Evolutionary conservation across 2,888 invertebrate species (phyloP).

Genomic region (Thalpophila matura): DNA sequence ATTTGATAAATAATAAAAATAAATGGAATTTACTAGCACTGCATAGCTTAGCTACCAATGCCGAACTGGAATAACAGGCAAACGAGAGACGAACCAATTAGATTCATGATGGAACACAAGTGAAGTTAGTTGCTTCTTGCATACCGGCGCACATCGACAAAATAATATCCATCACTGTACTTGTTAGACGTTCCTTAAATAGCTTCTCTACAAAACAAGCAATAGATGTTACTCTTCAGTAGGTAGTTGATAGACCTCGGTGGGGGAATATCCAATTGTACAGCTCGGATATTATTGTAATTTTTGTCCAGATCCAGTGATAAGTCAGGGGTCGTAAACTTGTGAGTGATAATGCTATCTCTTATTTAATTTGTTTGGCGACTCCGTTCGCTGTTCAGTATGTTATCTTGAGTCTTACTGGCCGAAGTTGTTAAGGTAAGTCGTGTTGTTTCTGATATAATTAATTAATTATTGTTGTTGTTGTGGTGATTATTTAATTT

Average conservation of each 20-base stretch:
- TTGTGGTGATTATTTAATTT: neutral
- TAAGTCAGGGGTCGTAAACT: slow-evolving; percentile 77
- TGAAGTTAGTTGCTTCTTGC: slow-evolving; percentile 41
- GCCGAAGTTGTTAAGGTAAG: slow-evolving; percentile 30
- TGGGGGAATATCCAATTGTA: neutral
- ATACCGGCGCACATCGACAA: too few species aligned
- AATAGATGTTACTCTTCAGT: neutral
- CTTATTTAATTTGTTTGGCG: slow-evolving; percentile 56
- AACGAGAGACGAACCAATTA: slow-evolving; percentile 27
- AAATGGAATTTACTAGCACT: neutral
- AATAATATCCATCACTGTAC: neutral
- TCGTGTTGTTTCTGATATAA: slow-evolving; percentile 1
- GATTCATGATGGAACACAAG: slow-evolving; percentile 40
- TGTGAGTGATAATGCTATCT: slow-evolving; percentile 66
- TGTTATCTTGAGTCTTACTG: slow-evolving; percentile 13
- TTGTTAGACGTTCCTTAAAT: accelerated
- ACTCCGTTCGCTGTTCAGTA: slow-evolving; percentile 11
- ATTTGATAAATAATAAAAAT: too few species aligned
- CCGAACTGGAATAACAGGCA: slow-evolving; percentile 17
- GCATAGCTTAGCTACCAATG: slow-evolving; percentile 13
- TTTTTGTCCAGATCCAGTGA: slow-evolving; percentile 26
- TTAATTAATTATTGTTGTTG: slow-evolving; percentile 6
- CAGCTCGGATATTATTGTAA: slow-evolving; percentile 2
- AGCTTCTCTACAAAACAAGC: neutral
- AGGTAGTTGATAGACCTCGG: neutral